Percentiles rank a stretch among this genome's conserved stretches.
Conservation (phyloP, 1,140 invertebrate species). For the Drosophila bocqueti region DNA sequence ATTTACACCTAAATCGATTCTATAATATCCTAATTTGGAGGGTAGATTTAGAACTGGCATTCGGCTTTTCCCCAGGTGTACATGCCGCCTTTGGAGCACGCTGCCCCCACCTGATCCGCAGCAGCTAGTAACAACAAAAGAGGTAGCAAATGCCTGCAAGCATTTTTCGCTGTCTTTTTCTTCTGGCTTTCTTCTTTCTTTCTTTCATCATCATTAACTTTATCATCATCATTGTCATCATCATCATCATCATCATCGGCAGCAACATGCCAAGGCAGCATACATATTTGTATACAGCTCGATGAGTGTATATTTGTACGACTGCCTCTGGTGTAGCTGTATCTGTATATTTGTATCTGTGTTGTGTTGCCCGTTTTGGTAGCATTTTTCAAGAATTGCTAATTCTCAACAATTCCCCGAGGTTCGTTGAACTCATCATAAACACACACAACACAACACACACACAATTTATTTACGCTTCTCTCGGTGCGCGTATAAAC, state of each 20-base stretch:
- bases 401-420: conserved; percentile 81
- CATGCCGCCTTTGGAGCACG: conserved; percentile 17
- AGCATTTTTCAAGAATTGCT: conserved; percentile 84
- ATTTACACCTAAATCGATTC: too few species aligned
- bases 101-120: conserved; percentile 53
- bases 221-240: conserved; percentile 12
- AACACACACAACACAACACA: conserved; percentile 59
- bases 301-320: conserved; percentile 30
- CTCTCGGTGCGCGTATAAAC: conserved; percentile 46
- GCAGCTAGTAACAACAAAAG: conserved; percentile 28
- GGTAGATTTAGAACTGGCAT: background rate
- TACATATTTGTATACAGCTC: conserved; percentile 41
- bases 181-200: conserved; percentile 67
- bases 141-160: conserved; percentile 66
- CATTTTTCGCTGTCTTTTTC: conserved; percentile 61
- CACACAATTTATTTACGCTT: conserved; percentile 74
- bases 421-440: conserved; percentile 81
- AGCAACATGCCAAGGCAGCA: conserved; percentile 20
- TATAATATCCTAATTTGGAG: background rate
- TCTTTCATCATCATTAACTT: conserved; percentile 23
- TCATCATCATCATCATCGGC: conserved; percentile 12
- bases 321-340: conserved; percentile 40
- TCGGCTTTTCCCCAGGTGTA: conserved; percentile 25
- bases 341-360: conserved; percentile 43
- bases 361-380: conserved; percentile 79